Percentiles rank a stretch among this genome's conserved stretches.
phyloP scores from a whole-genome alignment of 2,113 vertebrate genomes.

The Charadrius vociferus region DNA sequence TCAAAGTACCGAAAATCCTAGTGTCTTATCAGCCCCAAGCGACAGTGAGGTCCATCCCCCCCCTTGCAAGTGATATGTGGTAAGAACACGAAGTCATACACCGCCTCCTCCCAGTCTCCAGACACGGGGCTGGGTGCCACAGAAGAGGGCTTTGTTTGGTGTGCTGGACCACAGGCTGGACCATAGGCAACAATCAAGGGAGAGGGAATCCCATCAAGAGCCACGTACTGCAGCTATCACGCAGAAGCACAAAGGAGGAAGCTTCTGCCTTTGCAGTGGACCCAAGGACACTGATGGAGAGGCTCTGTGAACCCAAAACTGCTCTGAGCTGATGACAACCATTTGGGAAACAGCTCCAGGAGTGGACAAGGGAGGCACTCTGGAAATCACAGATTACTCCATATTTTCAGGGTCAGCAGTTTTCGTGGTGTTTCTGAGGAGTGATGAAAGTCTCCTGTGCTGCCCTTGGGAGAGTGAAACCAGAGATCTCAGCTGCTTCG shows the following conservation, averaged over 20 bases:
- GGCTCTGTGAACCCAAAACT: background rate
- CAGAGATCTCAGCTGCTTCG: background rate
- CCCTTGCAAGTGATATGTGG: fast-evolving
- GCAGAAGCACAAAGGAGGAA: background rate
- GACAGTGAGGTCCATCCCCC: background rate
- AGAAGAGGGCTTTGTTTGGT: background rate
- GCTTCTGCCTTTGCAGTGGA: background rate
- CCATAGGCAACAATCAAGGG: background rate
- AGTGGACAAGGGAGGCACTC: background rate
- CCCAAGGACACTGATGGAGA: background rate
- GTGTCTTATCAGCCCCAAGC: background rate
- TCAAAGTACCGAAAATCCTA: background rate
- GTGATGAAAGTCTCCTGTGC: background rate
- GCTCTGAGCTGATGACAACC: background rate
- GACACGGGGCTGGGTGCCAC: background rate
- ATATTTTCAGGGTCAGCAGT: background rate
- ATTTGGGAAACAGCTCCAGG: background rate
- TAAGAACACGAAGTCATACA: background rate
- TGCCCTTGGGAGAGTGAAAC: background rate
- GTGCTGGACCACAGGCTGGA: too few relatives aligned
- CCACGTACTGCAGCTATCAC: background rate
- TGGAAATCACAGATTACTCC: background rate
- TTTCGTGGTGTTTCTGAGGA: background rate
- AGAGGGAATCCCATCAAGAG: background rate
- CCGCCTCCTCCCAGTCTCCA: background rate